Evolutionary conservation across 2,797 vertebrate species (phyloP).

Genomic region (Neostethus bicornis): DNA sequence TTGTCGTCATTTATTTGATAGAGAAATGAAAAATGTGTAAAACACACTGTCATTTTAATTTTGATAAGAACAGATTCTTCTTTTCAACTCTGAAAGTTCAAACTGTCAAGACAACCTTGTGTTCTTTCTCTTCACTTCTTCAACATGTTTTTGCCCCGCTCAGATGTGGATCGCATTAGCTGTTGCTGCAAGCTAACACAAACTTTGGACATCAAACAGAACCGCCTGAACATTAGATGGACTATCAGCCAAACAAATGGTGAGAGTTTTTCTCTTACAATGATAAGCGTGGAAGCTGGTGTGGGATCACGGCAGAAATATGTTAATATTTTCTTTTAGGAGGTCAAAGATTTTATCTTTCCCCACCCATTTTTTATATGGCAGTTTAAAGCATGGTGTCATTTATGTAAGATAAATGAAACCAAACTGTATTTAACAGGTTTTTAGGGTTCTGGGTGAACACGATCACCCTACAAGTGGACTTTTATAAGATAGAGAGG

Average conservation of each 20-base stretch:
- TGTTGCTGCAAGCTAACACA: conserved; percentile 37
- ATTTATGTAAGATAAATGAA: conserved; percentile 66
- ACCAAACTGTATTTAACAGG: conserved; percentile 58
- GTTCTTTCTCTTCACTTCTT: conserved; percentile 33
- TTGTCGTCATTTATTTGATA: too few relatives aligned
- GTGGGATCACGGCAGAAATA: conserved; percentile 72
- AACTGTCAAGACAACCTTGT: conserved; percentile 2
- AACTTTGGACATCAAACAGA: conserved; percentile 63
- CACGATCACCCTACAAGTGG: conserved; percentile 37
- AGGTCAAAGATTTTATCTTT: conserved; percentile 73
- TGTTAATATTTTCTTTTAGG: conserved; percentile 79
- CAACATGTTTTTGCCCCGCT: conserved; percentile 52
- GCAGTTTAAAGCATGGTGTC: conserved; percentile 58
- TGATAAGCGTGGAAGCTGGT: conserved; percentile 49
- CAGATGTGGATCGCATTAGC: conserved; percentile 69
- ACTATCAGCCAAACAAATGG: conserved; percentile 57
- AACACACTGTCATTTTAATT: neutral
- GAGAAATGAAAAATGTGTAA: too few relatives aligned
- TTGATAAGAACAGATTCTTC: neutral
- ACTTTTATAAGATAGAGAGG: conserved; percentile 34
- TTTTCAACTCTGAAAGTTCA: neutral
- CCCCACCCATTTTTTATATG: conserved; percentile 68
- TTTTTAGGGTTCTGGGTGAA: conserved; percentile 36
- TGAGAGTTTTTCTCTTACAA: conserved; percentile 46
- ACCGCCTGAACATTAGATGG: conserved; percentile 33